A percentile compares a stretch with the other conserved stretches of the same genome.
Evolutionary conservation across 2,113 vertebrate genomes (phyloP).

Genomic region (Amblyopsis rosae): DNA sequence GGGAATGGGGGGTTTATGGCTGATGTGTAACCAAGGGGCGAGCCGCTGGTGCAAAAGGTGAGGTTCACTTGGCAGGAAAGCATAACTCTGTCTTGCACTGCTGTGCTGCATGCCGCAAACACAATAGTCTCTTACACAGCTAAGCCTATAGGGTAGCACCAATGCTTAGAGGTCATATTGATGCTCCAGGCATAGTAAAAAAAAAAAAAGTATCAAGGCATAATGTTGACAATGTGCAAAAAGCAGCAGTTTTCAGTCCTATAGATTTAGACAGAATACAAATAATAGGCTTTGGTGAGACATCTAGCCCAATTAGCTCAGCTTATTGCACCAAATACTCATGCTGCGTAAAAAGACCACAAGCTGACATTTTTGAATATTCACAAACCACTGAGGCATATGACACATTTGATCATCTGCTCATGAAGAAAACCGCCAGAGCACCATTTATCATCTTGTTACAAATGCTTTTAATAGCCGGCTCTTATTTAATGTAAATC

Average conservation of each 20-base stretch:
- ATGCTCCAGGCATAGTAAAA: too few relatives aligned
- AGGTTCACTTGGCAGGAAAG: conserved; percentile 37
- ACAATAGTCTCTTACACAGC: conserved; percentile 60
- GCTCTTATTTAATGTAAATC: conserved; percentile 52
- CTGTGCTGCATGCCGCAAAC: conserved; percentile 63
- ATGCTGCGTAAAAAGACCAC: conserved; percentile 44
- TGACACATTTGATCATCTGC: conserved; percentile 73
- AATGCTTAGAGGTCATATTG: too few relatives aligned
- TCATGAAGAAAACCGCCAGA: conserved; percentile 59
- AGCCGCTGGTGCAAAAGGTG: conserved; percentile 38
- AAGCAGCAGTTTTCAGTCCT: conserved; percentile 37
- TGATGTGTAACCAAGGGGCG: conserved; percentile 49
- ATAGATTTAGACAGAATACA: conserved; percentile 5
- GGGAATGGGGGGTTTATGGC: conserved; percentile 55
- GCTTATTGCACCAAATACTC: conserved; percentile 51
- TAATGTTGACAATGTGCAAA: too few relatives aligned
- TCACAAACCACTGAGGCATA: conserved; percentile 67
- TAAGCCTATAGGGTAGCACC: not conserved
- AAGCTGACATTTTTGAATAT: conserved; percentile 65
- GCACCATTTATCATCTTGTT: conserved; percentile 68
- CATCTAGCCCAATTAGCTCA: conserved; percentile 67
- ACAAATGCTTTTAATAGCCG: conserved; percentile 65
- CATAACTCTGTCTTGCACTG: conserved; percentile 53
- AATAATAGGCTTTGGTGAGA: conserved; percentile 47
- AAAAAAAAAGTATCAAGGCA: too few relatives aligned